Evolutionary conservation across 2,113 vertebrate genomes (phyloP).

Genomic region (Pimephales promelas): DNA sequence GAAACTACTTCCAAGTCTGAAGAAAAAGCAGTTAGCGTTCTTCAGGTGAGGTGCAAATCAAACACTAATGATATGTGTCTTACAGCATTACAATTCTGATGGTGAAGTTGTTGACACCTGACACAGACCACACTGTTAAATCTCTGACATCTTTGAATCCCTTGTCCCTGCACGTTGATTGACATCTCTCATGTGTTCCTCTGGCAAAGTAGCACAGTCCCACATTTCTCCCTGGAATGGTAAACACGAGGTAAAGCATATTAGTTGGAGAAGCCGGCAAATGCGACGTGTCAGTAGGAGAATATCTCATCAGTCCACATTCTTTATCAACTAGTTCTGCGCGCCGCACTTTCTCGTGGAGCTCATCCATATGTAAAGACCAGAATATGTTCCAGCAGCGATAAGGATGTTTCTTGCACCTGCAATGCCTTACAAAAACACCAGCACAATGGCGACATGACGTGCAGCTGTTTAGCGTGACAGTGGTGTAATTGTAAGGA

Average conservation of each 20-base stretch:
- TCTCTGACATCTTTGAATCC: slow-evolving; percentile 54
- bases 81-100: slow-evolving; percentile 56
- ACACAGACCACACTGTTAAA: slow-evolving; percentile 57
- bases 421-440: slow-evolving; percentile 44
- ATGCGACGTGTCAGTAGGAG: slow-evolving; percentile 21
- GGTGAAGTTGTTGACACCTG: slow-evolving; percentile 61
- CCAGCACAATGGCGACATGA: slow-evolving; percentile 39
- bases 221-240: slow-evolving; percentile 38
- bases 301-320: slow-evolving; percentile 39
- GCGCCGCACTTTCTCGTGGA: slow-evolving; percentile 13
- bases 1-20: slow-evolving; percentile 9
- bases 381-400: slow-evolving; percentile 42
- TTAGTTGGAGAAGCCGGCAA: slow-evolving; percentile 35
- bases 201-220: slow-evolving; percentile 48
- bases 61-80: slow-evolving; percentile 54
- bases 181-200: slow-evolving; percentile 53
- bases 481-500: slow-evolving; percentile 39
- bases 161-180: slow-evolving; percentile 49
- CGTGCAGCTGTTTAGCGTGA: slow-evolving; percentile 29
- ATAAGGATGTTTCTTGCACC: slow-evolving; percentile 42
- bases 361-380: slow-evolving; percentile 56
- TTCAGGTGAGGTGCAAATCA: slow-evolving; percentile 45
- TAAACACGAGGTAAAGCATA: slow-evolving; percentile 40
- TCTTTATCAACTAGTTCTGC: slow-evolving; percentile 45
- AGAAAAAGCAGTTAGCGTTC: slow-evolving; percentile 39